Evolutionary conservation across 2,888 invertebrate genomes (phyloP), one percentile per base, ranked within the genome.

Genomic region (Biston stratarius): DNA sequence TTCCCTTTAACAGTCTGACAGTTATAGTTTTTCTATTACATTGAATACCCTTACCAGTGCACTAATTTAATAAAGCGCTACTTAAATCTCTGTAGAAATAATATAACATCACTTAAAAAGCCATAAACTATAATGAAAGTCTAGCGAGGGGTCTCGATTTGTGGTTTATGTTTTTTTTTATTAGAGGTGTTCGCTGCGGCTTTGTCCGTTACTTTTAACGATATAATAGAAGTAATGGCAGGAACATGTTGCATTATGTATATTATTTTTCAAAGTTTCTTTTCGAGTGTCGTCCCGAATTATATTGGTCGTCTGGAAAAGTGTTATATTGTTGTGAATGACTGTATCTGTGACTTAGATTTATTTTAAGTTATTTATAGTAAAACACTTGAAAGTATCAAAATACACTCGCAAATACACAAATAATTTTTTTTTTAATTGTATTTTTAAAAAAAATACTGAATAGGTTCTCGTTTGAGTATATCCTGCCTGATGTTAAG

Each of bases 21-120:
- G 48, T 59, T 49, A 59, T 49, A 49, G 40, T 59, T 59, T 59
- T 59, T 59, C 59, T 59, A 59, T 59, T 59, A 6, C 40, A 49
- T 59, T 59, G 42, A 49, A 49, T 14, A 6, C 59, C 48, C 58
- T 15, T 33, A 49, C 40, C 48, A 58, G 48, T 48, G 7, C 6
- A 48, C 24, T 12, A 55, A 55, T 55, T 42, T 33, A 42, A 24
- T 6, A 42, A 58, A 48, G 47, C 45, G 42, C 59, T n/a, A 59
- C 15, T 33, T 12, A 59, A 59, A 49, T 59, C 59, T 49, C n/a
- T 42, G 40, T 36, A 38, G 15, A 48, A 40, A 38, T 53, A 33
- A 38, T 38, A 38, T 48, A 40, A 59, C 49, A 40, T 49, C 59
- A 59, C 59, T 59, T 59, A 59, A 59, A 59, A 51, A 59, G 49